These are phyloP conservation scores for Venturia canescens DNA, from an alignment of 1,140 invertebrate genomes.

Conservation along the genomic window DNA sequence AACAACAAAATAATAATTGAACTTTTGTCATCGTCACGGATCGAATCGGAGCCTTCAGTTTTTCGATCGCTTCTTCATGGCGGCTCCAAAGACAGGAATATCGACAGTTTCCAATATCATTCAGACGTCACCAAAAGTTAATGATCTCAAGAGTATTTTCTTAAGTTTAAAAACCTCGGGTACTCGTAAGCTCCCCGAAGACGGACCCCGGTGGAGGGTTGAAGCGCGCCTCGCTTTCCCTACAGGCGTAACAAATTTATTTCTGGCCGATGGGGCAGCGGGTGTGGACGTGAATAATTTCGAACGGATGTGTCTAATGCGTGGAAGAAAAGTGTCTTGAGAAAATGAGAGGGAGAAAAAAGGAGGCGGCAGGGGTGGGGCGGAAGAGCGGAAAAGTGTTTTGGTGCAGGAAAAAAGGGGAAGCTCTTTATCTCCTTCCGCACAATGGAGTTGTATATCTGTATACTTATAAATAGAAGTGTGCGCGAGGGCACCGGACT, in stretches of 20 bases:
- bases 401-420: conserved; percentile 16
- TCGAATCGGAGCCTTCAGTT: too few species aligned
- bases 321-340: conserved; percentile 20
- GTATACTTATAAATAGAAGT: background rate
- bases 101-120: background rate
- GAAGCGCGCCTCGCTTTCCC: conserved; percentile 17
- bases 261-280: conserved; percentile 16
- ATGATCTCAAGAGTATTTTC: conserved; percentile 13
- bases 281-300: conserved; percentile 43
- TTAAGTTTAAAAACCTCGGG: background rate
- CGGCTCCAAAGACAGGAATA: too few species aligned
- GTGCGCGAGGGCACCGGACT: background rate
- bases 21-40: too few species aligned
- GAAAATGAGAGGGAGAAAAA: background rate
- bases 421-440: conserved; percentile 11
- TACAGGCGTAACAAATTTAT: conserved; percentile 34
- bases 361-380: background rate
- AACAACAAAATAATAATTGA: too few species aligned
- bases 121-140: background rate
- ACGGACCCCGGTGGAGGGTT: conserved; percentile 15
- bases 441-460: background rate
- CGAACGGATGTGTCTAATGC: conserved; percentile 20
- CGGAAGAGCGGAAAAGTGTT: conserved; percentile 1
- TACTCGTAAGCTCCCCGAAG: conserved; percentile 12
- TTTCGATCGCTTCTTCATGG: too few species aligned